These are phyloP conservation scores for Prenolepis imparis DNA, from an alignment of 2,888 invertebrate genomes.

Conservation along the genomic window DNA sequence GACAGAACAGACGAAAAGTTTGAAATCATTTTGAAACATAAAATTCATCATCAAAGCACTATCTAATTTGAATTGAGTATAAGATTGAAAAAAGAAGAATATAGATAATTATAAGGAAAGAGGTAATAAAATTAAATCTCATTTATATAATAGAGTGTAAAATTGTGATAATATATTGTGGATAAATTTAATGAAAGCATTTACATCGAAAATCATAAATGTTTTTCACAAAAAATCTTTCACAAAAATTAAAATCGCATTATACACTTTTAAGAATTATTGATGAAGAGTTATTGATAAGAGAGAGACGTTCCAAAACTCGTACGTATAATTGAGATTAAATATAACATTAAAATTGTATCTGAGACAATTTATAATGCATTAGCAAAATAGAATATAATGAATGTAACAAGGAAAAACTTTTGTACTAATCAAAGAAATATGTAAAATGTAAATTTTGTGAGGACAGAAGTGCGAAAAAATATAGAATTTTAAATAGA, in stretches of 20 bases:
- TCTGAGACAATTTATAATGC: not conserved
- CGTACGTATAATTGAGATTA: not conserved
- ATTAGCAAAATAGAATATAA: not conserved
- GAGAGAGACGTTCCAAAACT: not conserved
- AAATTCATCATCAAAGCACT: not conserved
- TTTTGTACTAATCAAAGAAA: not conserved
- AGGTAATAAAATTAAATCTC: not conserved
- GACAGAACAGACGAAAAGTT: not conserved
- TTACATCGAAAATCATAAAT: not conserved
- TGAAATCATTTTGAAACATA: not conserved
- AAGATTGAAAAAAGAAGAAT: not conserved
- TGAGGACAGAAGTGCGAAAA: too few species aligned
- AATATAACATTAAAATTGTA: slow-evolving; percentile 9
- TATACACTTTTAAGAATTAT: not conserved
- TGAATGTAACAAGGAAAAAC: not conserved
- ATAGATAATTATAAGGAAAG: not conserved
- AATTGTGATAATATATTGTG: not conserved
- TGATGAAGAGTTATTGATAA: slow-evolving; percentile 2
- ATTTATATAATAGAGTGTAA: not conserved
- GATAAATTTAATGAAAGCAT: not conserved
- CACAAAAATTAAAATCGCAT: not conserved
- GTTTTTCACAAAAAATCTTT: not conserved
- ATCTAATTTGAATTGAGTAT: not conserved
- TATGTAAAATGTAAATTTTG: slow-evolving; percentile 1
- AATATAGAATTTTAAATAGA: not conserved